Evolutionary conservation across 2,797 vertebrate species (phyloP).

Genomic region (Adrianichthys oophorus): DNA sequence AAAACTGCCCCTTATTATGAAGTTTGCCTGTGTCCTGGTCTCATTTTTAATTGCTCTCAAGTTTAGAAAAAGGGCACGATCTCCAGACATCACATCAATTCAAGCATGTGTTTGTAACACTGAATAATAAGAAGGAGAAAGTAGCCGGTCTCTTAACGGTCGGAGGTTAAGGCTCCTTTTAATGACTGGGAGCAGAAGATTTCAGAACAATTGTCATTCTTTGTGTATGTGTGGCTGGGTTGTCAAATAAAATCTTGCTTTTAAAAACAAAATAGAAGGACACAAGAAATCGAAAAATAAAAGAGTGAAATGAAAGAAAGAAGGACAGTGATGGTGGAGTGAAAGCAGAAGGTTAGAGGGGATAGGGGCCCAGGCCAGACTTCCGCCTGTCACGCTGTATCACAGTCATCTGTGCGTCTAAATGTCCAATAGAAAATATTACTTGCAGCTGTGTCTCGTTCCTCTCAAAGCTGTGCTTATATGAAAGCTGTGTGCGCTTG

Average conservation of each 20-base stretch:
- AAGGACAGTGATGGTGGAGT: neutral
- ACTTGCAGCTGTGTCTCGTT: slow-evolving; percentile 47
- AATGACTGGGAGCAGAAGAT: too few species aligned
- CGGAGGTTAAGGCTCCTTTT: neutral
- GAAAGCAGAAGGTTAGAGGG: slow-evolving; percentile 37
- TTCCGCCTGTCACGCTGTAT: slow-evolving; percentile 62
- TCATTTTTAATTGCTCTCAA: neutral
- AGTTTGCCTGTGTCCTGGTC: neutral
- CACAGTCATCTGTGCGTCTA: slow-evolving; percentile 45
- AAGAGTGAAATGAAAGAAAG: neutral
- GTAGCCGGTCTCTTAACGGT: neutral
- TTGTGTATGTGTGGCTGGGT: neutral
- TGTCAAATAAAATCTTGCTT: too few species aligned
- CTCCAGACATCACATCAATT: neutral
- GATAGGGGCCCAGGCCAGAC: slow-evolving; percentile 40
- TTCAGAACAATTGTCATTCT: too few species aligned
- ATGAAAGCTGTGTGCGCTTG: slow-evolving; percentile 30
- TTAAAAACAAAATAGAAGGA: neutral
- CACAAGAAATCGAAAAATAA: neutral
- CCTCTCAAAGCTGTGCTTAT: slow-evolving; percentile 19
- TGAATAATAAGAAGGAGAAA: neutral
- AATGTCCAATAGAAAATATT: slow-evolving; percentile 37
- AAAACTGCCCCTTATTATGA: neutral
- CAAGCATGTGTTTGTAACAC: neutral
- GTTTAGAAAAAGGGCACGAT: neutral